These are phyloP conservation scores for Hyppa rectilinea DNA, from an alignment of 2,888 invertebrate genomes.

Conservation along the genomic window DNA sequence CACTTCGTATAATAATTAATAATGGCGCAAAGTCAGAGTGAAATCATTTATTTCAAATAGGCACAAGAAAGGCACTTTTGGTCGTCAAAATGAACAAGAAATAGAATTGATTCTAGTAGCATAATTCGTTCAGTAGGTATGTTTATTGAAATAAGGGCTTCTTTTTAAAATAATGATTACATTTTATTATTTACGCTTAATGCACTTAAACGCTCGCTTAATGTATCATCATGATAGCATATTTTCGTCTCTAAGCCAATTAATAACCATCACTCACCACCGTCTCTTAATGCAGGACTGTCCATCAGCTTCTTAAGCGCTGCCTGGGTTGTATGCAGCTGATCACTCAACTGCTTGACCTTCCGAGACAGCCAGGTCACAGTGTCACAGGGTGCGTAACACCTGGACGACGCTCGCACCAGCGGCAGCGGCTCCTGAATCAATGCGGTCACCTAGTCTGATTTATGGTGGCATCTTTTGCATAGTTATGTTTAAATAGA, in stretches of 20 bases:
- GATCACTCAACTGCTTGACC: slow-evolving; percentile 89
- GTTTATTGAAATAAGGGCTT: neutral
- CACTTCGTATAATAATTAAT: neutral
- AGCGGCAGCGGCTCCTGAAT: slow-evolving; percentile 84
- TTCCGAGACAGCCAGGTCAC: slow-evolving; percentile 91
- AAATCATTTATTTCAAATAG: no score
- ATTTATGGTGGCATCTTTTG: slow-evolving; percentile 45
- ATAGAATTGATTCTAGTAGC: no score
- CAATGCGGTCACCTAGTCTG: slow-evolving; percentile 52
- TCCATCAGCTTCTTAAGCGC: slow-evolving; percentile 86
- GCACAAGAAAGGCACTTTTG: no score
- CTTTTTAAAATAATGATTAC: neutral
- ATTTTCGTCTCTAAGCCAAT: neutral
- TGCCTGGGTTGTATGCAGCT: slow-evolving; percentile 87
- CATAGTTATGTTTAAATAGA: neutral
- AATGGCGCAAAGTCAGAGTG: no score
- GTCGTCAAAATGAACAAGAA: no score
- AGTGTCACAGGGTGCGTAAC: slow-evolving; percentile 92
- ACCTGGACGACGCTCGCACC: slow-evolving; percentile 88
- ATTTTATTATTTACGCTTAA: neutral
- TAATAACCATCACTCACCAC: slow-evolving; percentile 54
- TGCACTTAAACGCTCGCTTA: neutral
- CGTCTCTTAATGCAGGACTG: slow-evolving; percentile 75
- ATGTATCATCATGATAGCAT: neutral
- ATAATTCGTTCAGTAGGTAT: neutral